phyloP scores from a whole-genome alignment of 2,113 vertebrate genomes.

The Rhea pennata region DNA sequence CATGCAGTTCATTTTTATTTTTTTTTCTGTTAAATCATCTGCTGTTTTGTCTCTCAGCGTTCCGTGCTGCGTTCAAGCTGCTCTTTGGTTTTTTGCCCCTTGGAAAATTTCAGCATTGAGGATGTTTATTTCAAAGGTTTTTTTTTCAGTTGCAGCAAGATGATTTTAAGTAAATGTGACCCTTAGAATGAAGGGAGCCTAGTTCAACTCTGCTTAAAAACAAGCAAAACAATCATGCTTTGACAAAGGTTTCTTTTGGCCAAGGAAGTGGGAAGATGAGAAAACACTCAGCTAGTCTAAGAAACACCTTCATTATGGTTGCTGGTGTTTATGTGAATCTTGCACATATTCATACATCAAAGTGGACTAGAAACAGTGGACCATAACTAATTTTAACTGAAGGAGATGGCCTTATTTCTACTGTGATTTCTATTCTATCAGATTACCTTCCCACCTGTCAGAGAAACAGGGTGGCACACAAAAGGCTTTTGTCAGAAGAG shows the following conservation, averaged over 20 bases:
- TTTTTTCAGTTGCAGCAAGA: conserved; percentile 49
- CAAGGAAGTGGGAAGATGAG: not conserved
- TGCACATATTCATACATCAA: not conserved
- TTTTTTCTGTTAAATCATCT: not conserved
- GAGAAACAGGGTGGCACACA: not conserved
- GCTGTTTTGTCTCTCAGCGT: not conserved
- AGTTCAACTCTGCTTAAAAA: not conserved
- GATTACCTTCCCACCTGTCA: not conserved
- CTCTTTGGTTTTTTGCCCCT: not conserved
- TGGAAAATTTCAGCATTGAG: not conserved
- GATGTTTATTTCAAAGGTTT: not conserved
- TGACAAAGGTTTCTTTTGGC: conserved; percentile 37
- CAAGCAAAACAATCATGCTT: not conserved
- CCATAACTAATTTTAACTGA: conserved; percentile 7
- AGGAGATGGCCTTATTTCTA: not conserved
- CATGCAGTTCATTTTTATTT: not conserved
- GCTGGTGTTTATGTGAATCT: not conserved
- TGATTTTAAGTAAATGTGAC: conserved; percentile 42
- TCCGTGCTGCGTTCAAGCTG: not conserved
- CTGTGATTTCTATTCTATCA: not conserved
- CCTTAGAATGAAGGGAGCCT: not conserved
- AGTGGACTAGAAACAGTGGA: not conserved
- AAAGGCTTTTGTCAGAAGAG: not conserved
- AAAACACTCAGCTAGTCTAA: not conserved
- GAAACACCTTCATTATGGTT: not conserved